Percentiles rank a stretch among this genome's conserved stretches.
Conservation (phyloP, 2,888 invertebrate species). For the Polietes domitor region DNA sequence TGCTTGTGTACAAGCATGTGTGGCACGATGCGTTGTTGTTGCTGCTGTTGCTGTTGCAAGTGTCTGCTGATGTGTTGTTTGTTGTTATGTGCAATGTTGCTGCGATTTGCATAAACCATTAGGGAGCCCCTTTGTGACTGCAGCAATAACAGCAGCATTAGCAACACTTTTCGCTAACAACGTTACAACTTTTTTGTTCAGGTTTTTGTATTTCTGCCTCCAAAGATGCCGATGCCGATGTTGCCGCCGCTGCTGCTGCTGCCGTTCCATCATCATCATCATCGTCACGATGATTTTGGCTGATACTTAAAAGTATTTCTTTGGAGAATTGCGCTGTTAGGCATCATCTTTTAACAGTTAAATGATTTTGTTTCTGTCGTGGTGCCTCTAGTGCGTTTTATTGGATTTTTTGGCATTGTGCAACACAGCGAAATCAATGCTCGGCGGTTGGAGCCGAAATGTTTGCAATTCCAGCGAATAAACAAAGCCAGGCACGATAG, state of each 20-base stretch:
- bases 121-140: conserved; percentile 65
- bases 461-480: conserved; percentile 18
- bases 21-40: background rate
- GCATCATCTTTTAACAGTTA: conserved; percentile 50
- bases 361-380: conserved; percentile 14
- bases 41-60: background rate
- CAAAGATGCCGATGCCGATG: conserved; percentile 33
- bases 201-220: background rate
- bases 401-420: conserved; percentile 65
- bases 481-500: conserved; percentile 25
- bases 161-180: conserved; percentile 66
- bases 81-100: conserved; percentile 45
- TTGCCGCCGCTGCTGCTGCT: conserved; percentile 43
- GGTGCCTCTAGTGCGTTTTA: conserved; percentile 61
- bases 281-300: conserved; percentile 48
- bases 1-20: background rate
- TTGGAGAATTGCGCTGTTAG: conserved; percentile 52
- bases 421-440: conserved; percentile 45
- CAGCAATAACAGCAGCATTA: conserved; percentile 66
- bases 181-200: conserved; percentile 24
- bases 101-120: conserved; percentile 65
- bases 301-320: conserved; percentile 48
- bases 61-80: conserved; percentile 34
- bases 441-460: background rate
- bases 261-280: background rate